A percentile compares a stretch with the other conserved stretches of the same genome.
Evolutionary conservation across 2,797 vertebrate species (phyloP).

Genomic region (Pangasius mekongensis): DNA sequence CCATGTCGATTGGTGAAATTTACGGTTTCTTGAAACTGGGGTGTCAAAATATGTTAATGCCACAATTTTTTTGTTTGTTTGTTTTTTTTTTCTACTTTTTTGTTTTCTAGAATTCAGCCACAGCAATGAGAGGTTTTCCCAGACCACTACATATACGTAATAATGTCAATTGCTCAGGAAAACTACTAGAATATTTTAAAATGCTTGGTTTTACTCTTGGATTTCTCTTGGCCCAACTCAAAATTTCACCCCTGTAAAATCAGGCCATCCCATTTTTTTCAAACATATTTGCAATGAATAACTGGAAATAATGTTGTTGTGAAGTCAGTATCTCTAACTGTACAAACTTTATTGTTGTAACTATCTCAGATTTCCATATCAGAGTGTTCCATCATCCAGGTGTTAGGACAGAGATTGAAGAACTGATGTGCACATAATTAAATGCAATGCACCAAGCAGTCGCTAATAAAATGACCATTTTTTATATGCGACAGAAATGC

Average conservation of each 20-base stretch:
- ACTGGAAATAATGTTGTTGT: not conserved
- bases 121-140: not conserved
- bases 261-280: not conserved
- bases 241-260: conserved; percentile 6
- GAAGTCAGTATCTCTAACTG: not conserved
- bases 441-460: not conserved
- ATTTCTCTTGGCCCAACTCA: not conserved
- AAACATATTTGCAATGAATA: not conserved
- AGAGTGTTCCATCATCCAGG: not conserved
- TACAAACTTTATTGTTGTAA: not conserved
- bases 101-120: not conserved
- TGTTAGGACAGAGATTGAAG: not conserved
- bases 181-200: not conserved
- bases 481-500: conserved; percentile 48
- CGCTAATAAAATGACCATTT: conserved; percentile 29
- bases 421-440: too few relatives aligned
- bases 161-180: not conserved
- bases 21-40: not conserved
- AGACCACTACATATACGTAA: not conserved
- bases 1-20: not conserved
- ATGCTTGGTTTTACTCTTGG: not conserved
- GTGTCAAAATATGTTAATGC: not conserved
- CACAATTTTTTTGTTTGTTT: not conserved
- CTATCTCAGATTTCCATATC: not conserved
- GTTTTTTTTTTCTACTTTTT: not conserved